phyloP scores from a whole-genome alignment of 2,888 invertebrate species.

The Cistogaster globosa region DNA sequence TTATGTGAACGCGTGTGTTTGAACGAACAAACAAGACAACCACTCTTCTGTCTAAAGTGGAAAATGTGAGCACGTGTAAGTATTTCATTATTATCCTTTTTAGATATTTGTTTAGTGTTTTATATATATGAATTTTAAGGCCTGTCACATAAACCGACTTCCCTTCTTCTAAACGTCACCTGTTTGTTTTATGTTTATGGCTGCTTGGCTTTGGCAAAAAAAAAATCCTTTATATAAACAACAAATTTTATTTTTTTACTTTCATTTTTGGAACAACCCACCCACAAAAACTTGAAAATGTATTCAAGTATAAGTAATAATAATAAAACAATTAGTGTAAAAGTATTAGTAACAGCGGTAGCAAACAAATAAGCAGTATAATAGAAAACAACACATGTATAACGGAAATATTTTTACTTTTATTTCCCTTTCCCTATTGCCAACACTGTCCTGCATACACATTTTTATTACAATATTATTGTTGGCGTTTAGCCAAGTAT shows the following conservation, averaged over 20 bases:
- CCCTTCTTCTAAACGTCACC: slow-evolving; percentile 7
- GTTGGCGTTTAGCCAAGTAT: slow-evolving; percentile 55
- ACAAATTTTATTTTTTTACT: neutral
- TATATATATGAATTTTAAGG: neutral
- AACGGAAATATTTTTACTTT: slow-evolving; percentile 42
- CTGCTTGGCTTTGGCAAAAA: slow-evolving; percentile 15
- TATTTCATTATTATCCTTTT: slow-evolving; percentile 22
- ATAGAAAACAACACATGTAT: slow-evolving; percentile 10
- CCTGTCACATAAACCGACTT: neutral
- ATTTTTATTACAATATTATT: slow-evolving; percentile 7
- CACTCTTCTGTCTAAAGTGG: neutral
- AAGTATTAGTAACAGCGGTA: slow-evolving; percentile 31
- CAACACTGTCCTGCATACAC: slow-evolving; percentile 6
- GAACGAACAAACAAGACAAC: neutral
- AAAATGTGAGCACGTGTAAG: slow-evolving; percentile 21
- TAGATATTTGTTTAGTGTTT: neutral
- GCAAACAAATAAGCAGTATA: slow-evolving; percentile 29
- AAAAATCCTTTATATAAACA: neutral
- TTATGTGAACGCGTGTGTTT: neutral
- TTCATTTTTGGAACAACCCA: slow-evolving; percentile 16
- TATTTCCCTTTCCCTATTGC: slow-evolving; percentile 28
- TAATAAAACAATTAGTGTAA: slow-evolving; percentile 47
- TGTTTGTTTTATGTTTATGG: slow-evolving; percentile 16
- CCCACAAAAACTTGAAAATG: slow-evolving; percentile 1
- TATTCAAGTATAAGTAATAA: slow-evolving; percentile 35